Base-by-base conservation (phyloP, 2,888 invertebrate genomes). In the Trissoscelio sp. region DNA sequence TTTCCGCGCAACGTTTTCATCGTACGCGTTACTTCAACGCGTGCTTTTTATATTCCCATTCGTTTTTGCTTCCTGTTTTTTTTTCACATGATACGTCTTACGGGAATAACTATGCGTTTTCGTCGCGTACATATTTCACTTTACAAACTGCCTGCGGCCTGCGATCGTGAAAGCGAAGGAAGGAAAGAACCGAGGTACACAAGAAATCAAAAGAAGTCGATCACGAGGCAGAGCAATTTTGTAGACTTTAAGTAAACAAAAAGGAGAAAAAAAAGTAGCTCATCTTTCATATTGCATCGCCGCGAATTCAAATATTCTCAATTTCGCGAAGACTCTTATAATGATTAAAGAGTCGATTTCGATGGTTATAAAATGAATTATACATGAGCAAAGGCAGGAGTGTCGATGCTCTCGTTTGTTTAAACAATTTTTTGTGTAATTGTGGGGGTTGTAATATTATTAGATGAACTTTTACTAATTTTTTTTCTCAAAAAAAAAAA, bases 111-210 rank as follows among this genome's bases (percentile, higher is more conserved):
- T 83, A 83, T 81, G 83, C 82, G 82, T 85, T 83, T 77, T 78
- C 79, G 82, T 82, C 80, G 82, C 75, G 82, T 85, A 86, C 85
- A 86, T 86, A 85, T 86, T 87, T 86, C 83, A 86, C 83, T 83
- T 74, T 75, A 82, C 83, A 87, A 87, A 87, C 83, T 83, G 82
- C 83, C 85, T 83, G 77, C 74, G 67, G 79, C 67, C 78, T 67
- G 74, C 83, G 83, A 85, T 84, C 80, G 66, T 75, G 62, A 74
- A 84, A 81, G 73, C 73, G 69, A 58, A 62, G 39, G 79, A 74
- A 84, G 55, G 73, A 73, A 81, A 60, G 57, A 81, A 67, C 64
- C 60, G 74, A 81, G 78, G 62, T 62, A 72, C 64, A 81, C 67
- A 75, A 72, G 67, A 74, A 80, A 79, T 77, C 80, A 80, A 83